phyloP scores from a whole-genome alignment of 2,797 vertebrate species.

The Cuculus canorus region DNA sequence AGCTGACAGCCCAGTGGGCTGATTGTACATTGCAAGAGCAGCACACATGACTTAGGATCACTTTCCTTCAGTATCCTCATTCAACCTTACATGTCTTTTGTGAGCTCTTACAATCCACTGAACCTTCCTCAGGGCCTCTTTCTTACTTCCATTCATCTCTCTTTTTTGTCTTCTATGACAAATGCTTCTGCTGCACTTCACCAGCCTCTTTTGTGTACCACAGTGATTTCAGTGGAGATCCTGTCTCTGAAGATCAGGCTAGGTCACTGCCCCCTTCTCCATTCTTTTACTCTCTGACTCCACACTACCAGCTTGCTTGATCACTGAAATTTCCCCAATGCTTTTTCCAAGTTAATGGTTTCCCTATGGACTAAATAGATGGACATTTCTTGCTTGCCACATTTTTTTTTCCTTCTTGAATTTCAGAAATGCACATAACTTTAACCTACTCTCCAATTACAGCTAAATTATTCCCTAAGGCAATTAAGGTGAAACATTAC shows the following conservation, averaged over 20 bases:
- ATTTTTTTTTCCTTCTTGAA: slow-evolving; percentile 36
- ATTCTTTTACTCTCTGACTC: neutral
- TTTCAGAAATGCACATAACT: slow-evolving; percentile 59
- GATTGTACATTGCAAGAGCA: neutral
- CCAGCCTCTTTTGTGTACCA: neutral
- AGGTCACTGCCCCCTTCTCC: neutral
- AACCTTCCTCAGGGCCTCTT: neutral
- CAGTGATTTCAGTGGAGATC: neutral
- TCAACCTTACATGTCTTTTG: neutral
- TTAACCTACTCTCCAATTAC: slow-evolving; percentile 58
- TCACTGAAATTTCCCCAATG: neutral
- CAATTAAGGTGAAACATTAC: slow-evolving; percentile 65
- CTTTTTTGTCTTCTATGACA: slow-evolving; percentile 19
- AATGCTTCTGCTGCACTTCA: slow-evolving; percentile 2
- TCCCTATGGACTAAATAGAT: neutral
- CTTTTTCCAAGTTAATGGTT: slow-evolving; percentile 18
- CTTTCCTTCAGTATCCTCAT: slow-evolving; percentile 24
- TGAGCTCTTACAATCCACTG: neutral
- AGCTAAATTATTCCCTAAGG: slow-evolving; percentile 58
- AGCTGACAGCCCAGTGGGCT: neutral
- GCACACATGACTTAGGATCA: neutral
- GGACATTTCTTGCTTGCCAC: neutral
- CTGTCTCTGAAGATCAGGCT: neutral
- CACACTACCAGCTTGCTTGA: neutral
- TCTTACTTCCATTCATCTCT: neutral